Percentiles rank a stretch among this genome's conserved stretches.
These are phyloP conservation scores for Mustela erminea DNA, from an alignment of 2,797 vertebrate species.

Conservation along the genomic window DNA sequence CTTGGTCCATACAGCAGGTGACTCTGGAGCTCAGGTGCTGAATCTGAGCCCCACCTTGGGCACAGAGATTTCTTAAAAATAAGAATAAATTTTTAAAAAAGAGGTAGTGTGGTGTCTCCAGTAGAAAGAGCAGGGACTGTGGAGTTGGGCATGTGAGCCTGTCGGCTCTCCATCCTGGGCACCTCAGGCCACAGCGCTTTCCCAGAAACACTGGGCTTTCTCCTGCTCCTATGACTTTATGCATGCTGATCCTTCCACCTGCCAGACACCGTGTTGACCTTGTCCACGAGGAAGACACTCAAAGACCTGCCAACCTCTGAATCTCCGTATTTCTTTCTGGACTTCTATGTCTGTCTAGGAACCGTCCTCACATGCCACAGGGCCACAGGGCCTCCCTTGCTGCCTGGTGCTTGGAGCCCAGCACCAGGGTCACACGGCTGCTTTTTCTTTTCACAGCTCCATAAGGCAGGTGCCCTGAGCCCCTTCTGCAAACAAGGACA, in stretches of 20 bases:
- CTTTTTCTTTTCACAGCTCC: not conserved
- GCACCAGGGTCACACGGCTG: not conserved
- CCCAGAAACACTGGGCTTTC: not conserved
- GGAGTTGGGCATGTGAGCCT: not conserved
- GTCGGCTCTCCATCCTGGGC: not conserved
- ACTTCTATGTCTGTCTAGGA: not conserved
- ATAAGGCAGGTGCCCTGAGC: not conserved
- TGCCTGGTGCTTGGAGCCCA: not conserved
- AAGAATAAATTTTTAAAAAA: not conserved
- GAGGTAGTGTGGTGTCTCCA: not conserved
- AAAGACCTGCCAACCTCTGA: not conserved
- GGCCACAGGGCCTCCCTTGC: not conserved
- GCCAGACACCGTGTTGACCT: not conserved
- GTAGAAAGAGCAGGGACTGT: not conserved
- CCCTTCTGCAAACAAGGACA: not conserved
- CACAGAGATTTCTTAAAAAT: not conserved
- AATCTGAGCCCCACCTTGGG: not conserved
- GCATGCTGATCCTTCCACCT: not conserved
- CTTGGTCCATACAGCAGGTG: not conserved
- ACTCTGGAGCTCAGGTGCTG: not conserved
- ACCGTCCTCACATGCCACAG: not conserved
- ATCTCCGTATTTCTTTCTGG: not conserved
- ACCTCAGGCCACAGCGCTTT: rapidly evolving
- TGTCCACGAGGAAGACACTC: not conserved
- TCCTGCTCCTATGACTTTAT: not conserved